phyloP scores from a whole-genome alignment of 2,113 vertebrate genomes.

The Ceyx cyanopectus region DNA sequence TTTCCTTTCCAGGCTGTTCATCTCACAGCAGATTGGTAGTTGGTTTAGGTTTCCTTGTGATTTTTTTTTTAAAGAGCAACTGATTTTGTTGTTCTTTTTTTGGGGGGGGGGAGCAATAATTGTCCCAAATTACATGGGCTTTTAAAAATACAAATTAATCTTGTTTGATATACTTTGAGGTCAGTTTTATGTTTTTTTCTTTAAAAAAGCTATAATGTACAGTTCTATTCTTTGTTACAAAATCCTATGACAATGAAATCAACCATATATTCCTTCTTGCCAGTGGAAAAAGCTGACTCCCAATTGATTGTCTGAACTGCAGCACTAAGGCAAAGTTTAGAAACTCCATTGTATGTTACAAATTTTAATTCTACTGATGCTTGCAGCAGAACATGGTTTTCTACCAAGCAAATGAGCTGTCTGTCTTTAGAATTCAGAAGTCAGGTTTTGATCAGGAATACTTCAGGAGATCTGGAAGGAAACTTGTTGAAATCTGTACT shows the following conservation, averaged over 20 bases:
- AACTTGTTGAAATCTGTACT: not conserved
- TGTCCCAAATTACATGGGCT: not conserved
- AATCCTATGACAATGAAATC: not conserved
- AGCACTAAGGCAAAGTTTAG: not conserved
- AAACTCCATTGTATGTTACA: not conserved
- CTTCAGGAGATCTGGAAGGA: not conserved
- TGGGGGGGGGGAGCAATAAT: fast-evolving
- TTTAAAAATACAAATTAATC: not conserved
- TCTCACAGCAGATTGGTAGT: not conserved
- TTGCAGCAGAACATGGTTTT: not conserved
- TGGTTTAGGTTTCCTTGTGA: not conserved
- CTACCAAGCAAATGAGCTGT: not conserved
- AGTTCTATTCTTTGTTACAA: not conserved
- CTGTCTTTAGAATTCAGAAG: not conserved
- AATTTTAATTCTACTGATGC: not conserved
- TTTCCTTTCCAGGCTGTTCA: not conserved
- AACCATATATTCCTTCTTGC: not conserved
- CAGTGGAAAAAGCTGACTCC: not conserved
- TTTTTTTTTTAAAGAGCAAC: not conserved
- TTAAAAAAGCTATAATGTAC: not conserved
- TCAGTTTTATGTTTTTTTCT: not conserved
- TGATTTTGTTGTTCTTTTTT: not conserved
- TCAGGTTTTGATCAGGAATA: not conserved
- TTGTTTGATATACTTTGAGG: not conserved
- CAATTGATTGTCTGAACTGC: not conserved